A percentile compares a stretch with the other conserved stretches of the same genome.
Evolutionary conservation across 2,888 invertebrate genomes (phyloP).

Genomic region (Parelbella ahira): DNA sequence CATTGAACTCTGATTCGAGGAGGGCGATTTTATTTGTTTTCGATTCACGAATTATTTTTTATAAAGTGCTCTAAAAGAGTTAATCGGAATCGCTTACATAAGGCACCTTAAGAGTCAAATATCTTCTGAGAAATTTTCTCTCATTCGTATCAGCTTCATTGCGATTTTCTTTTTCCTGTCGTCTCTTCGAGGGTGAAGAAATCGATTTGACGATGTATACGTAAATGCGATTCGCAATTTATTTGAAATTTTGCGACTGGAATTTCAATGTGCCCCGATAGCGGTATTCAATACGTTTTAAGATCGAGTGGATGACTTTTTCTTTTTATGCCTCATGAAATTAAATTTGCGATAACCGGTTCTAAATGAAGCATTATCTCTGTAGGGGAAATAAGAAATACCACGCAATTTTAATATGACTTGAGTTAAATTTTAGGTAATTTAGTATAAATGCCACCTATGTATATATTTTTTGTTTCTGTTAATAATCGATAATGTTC

Average conservation of each 20-base stretch:
- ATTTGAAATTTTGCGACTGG: slow-evolving; percentile 24
- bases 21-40: too few relatives aligned
- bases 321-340: slow-evolving; percentile 9
- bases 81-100: too few relatives aligned
- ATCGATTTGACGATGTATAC: slow-evolving; percentile 54
- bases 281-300: slow-evolving; percentile 14
- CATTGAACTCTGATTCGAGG: too few relatives aligned
- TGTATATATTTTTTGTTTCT: too few relatives aligned
- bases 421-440: too few relatives aligned
- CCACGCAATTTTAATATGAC: too few relatives aligned
- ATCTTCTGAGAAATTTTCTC: slow-evolving; percentile 6
- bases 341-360: slow-evolving; percentile 5
- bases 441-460: too few relatives aligned
- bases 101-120: slow-evolving; percentile 12
- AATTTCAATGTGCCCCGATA: slow-evolving; percentile 24
- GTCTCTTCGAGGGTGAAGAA: slow-evolving; percentile 48
- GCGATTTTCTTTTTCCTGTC: slow-evolving; percentile 30
- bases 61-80: too few relatives aligned
- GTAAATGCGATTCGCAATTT: slow-evolving; percentile 26
- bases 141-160: slow-evolving; percentile 5
- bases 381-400: too few relatives aligned
- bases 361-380: too few relatives aligned
- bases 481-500: too few relatives aligned
- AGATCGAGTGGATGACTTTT: slow-evolving; percentile 11
- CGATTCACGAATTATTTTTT: too few relatives aligned